A percentile compares a stretch with the other conserved stretches of the same genome.
Evolutionary conservation across 1,140 invertebrate species (phyloP).

Genomic region (Tetragonula clypearis): DNA sequence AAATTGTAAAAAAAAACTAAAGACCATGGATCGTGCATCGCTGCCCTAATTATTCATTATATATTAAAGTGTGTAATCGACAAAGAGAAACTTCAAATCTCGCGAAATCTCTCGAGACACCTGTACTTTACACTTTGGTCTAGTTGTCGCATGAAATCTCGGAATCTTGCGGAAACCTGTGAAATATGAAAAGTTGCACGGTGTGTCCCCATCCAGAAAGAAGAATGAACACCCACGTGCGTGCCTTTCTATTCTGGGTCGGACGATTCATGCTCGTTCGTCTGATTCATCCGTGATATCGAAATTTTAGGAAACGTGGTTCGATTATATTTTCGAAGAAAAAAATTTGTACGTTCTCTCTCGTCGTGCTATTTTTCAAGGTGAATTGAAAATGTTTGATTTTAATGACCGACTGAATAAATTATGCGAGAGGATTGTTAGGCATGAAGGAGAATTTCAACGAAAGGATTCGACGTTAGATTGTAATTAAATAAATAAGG

Average conservation of each 20-base stretch:
- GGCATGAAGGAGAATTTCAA: too few relatives aligned
- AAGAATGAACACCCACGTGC: conserved; percentile 35
- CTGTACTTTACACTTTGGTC: conserved; percentile 21
- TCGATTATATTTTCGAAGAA: neutral
- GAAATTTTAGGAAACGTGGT: neutral
- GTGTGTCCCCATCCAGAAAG: conserved; percentile 35
- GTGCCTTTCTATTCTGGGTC: conserved; percentile 50
- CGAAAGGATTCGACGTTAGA: too few relatives aligned
- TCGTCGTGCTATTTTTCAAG: too few relatives aligned
- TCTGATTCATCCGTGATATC: conserved; percentile 50
- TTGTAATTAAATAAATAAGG: neutral
- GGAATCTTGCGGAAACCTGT: neutral
- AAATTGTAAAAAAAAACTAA: too few relatives aligned
- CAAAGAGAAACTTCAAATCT: neutral
- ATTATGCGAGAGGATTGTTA: too few relatives aligned
- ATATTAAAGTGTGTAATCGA: neutral
- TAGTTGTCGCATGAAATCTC: conserved; percentile 18
- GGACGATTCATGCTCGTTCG: conserved; percentile 48
- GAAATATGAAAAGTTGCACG: conserved; percentile 18
- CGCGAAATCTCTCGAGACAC: too few relatives aligned
- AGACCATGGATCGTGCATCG: too few relatives aligned
- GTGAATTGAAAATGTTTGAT: too few relatives aligned
- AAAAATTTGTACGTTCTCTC: neutral
- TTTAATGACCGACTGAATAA: too few relatives aligned
- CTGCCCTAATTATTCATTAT: neutral